Base-by-base conservation (phyloP, 2,797 vertebrate genomes). In the Coilia nasus region DNA sequence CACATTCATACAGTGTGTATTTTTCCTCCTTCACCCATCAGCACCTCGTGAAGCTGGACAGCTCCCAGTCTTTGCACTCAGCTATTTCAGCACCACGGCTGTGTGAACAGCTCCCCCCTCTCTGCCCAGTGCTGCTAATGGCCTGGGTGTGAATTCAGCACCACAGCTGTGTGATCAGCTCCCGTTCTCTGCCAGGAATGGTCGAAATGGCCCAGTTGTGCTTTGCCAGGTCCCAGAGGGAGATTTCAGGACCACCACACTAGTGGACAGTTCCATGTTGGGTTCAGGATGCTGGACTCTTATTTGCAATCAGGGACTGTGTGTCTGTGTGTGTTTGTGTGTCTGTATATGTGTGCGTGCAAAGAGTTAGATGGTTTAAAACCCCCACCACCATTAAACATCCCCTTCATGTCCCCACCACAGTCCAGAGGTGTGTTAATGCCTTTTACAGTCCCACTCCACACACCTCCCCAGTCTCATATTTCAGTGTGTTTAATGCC, bases 91-190 rank as follows among this genome's bases (percentile, higher is more conserved):
- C 28, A 56, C 75, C 75, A 3, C 0, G 17, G 11, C 14, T 7
- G 23, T 41, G 12, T 19, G n/a, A 14, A 60, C 62, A 86, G 80
- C 15, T 44, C 17, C 50, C 67, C 31, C 64, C 9, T 62, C 64
- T 17, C 5, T 54, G 50, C 50, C 7, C 50, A 31, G 50, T 25
- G 31, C 17, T 6, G 0, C 50, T 62, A 35, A 1, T 82, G 28
- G 64, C 21, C 28, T 57, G 47, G 25, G 54, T 12, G 57, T 54
- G 80, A 35, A n/a, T 71, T 81, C 54, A 83, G 81, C n/a, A n/a
- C 81, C 81, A 21, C 2, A 3, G 62, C 23, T n/a, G n/a, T 50
- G 3, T 14, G 11, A 9, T 15, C 11, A 19, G 23, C 12, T 35
- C 17, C 56, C 57, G 15, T 23, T 54, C 50, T 7, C 50, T 54